Evolutionary conservation across 2,888 invertebrate genomes (phyloP).

Genomic region (Lordiphosa fenestrarum): DNA sequence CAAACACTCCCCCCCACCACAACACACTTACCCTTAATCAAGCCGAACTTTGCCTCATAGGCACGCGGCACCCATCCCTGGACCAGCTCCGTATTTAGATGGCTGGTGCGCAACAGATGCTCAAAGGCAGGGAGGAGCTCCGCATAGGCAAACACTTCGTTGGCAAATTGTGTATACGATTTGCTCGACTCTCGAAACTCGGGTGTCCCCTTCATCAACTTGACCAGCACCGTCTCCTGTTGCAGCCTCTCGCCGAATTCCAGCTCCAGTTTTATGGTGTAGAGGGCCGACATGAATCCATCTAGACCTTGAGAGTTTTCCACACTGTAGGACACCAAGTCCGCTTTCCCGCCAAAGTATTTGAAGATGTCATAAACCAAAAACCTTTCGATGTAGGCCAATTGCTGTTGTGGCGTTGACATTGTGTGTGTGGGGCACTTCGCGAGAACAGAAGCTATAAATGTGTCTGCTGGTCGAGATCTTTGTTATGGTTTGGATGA

Average conservation of each 20-base stretch:
- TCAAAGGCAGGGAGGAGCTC: slow-evolving; percentile 74
- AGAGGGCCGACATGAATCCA: slow-evolving; percentile 78
- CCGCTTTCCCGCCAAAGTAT: slow-evolving; percentile 54
- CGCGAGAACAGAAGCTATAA: too few species aligned
- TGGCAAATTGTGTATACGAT: slow-evolving; percentile 76
- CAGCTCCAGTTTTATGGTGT: slow-evolving; percentile 61
- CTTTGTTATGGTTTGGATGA: too few species aligned
- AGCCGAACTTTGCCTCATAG: slow-evolving; percentile 72
- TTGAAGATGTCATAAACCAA: slow-evolving; percentile 68
- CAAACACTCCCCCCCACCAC: too few species aligned
- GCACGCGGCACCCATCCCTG: slow-evolving; percentile 65
- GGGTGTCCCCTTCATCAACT: slow-evolving; percentile 78
- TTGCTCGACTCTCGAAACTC: slow-evolving; percentile 72
- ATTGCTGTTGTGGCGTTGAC: slow-evolving; percentile 44
- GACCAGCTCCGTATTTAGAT: slow-evolving; percentile 42
- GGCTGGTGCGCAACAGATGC: slow-evolving; percentile 55
- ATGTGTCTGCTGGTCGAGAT: too few species aligned
- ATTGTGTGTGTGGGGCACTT: not conserved
- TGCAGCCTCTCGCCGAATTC: slow-evolving; percentile 49
- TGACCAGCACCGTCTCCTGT: slow-evolving; percentile 64
- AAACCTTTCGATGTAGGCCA: slow-evolving; percentile 65
- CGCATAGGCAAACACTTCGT: slow-evolving; percentile 76
- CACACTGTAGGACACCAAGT: slow-evolving; percentile 47
- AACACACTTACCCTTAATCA: slow-evolving; percentile 64
- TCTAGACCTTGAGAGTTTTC: slow-evolving; percentile 73